Base-by-base conservation (phyloP, 2,888 invertebrate species). In the Stenolophus ochropezus region DNA sequence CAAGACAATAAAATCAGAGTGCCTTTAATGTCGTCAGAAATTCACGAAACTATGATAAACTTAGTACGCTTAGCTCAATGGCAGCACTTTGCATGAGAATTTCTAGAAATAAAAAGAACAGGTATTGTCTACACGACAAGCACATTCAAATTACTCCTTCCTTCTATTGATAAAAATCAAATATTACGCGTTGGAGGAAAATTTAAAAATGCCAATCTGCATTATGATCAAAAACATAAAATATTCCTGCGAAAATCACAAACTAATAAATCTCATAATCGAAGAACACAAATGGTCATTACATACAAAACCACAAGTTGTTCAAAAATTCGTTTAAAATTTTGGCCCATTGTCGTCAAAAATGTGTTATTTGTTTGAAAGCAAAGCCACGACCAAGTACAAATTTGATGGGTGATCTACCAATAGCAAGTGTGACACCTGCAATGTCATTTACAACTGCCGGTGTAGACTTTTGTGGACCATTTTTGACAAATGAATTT, bases 301-400 rank as follows among this genome's bases (percentile, higher is more conserved):
- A 11, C 85, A 85, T 82, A 83, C 83, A 25, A 84, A 83, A 5
- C 20, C 83, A n/a, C 84, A 85, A 65, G 21, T 79, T 49, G 56
- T 83, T 33, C 47, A 20, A 33, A n/a, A n/a, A 49, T 84, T 14
- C 76, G 84, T 25, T 81, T 83, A 53, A 61, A 80, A 79, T 85
- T 81, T 82, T 86, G 86, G 85, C 83, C 84, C 0, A 81, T 85
- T 1, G 65, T 81, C 16, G 84, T 83, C 42, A 82, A 83, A 79
- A 80, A 23, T 85, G 85, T 65, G 20, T 83, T 4, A 58, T 42
- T 2, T 84, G 84, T 42, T 78, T 77, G 21, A 33, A 82, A 33
- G 82, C 27, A 25, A 82, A 61, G 1, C 81, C 81, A 0, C 8
- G 33, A 73, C 6, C 20, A 8, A 4, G 5, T 5, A 16, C 21